Evolutionary conservation across 2,888 invertebrate species (phyloP).

Genomic region (Homarus gammarus): DNA sequence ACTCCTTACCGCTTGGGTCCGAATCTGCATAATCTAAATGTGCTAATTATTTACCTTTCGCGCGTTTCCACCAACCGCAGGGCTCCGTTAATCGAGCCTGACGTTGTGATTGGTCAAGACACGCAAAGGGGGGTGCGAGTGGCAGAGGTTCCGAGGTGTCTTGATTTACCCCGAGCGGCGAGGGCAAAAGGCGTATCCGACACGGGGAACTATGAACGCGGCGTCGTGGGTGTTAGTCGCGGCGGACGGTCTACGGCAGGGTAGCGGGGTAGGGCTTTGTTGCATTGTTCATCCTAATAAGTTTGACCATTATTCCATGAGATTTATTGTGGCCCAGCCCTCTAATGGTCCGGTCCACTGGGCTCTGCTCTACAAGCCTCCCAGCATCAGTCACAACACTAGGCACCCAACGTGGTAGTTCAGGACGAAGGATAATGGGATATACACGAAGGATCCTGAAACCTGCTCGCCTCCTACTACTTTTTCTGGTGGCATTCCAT

Average conservation of each 20-base stretch:
- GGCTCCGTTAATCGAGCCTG: conserved; percentile 34
- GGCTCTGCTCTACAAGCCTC: conserved; percentile 35
- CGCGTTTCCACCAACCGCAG: conserved; percentile 49
- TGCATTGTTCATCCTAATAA: conserved; percentile 68
- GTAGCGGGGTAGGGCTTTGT: conserved; percentile 53
- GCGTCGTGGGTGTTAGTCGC: background rate
- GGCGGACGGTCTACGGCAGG: conserved; percentile 11
- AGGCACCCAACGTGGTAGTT: too few species aligned
- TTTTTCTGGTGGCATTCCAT: conserved; percentile 65
- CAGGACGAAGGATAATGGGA: conserved; percentile 27
- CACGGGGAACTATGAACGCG: background rate
- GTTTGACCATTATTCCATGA: conserved; percentile 70
- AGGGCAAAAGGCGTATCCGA: conserved; percentile 43
- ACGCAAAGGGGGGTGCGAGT: conserved; percentile 33
- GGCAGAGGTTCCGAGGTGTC: conserved; percentile 45
- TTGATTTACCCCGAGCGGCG: conserved; percentile 43
- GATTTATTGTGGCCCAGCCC: conserved; percentile 63
- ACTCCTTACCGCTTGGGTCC: conserved; percentile 29
- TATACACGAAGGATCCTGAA: conserved; percentile 28
- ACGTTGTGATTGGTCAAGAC: conserved; percentile 54
- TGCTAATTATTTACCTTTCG: conserved; percentile 65
- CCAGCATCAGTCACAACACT: conserved; percentile 46
- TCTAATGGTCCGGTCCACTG: conserved; percentile 47
- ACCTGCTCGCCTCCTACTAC: conserved; percentile 19
- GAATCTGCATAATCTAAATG: conserved; percentile 68